Evolutionary conservation across 2,113 vertebrate species (phyloP).

Genomic region (Anarhynchus alexandrinus): DNA sequence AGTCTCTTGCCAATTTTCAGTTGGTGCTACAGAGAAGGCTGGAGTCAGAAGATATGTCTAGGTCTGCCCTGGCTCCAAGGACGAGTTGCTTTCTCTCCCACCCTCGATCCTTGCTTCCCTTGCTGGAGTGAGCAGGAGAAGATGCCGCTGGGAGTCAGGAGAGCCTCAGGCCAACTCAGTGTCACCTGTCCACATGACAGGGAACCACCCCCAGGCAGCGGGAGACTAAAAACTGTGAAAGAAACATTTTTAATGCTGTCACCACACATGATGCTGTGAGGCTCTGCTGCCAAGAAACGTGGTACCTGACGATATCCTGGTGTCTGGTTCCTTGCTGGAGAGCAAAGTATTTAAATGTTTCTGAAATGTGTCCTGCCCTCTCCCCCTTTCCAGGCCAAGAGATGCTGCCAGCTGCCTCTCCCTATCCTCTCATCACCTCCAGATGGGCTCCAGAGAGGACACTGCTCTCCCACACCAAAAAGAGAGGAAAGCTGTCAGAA

Average conservation of each 20-base stretch:
- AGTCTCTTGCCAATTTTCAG: background rate
- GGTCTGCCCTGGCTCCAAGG: background rate
- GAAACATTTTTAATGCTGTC: background rate
- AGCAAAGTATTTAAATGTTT: background rate
- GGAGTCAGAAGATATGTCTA: background rate
- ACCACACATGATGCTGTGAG: background rate
- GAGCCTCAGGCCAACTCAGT: background rate
- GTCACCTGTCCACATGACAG: background rate
- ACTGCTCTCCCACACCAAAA: background rate
- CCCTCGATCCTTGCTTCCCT: rapidly evolving
- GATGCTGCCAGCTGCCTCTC: background rate
- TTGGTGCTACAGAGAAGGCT: background rate
- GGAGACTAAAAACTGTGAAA: slow-evolving; percentile 5
- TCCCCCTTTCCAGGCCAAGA: background rate
- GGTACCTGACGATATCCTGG: background rate
- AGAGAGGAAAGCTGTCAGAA: background rate
- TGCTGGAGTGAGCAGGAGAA: background rate
- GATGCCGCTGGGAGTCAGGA: background rate
- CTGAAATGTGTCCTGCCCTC: background rate
- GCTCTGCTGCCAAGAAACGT: background rate
- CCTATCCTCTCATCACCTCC: background rate
- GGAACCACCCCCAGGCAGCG: background rate
- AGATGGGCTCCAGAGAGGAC: background rate
- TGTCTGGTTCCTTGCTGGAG: background rate
- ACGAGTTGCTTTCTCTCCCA: background rate